Percentiles rank a stretch among this genome's conserved stretches.
Conservation (phyloP, 2,797 vertebrate genomes). For the Aselliscus stoliczkanus region DNA sequence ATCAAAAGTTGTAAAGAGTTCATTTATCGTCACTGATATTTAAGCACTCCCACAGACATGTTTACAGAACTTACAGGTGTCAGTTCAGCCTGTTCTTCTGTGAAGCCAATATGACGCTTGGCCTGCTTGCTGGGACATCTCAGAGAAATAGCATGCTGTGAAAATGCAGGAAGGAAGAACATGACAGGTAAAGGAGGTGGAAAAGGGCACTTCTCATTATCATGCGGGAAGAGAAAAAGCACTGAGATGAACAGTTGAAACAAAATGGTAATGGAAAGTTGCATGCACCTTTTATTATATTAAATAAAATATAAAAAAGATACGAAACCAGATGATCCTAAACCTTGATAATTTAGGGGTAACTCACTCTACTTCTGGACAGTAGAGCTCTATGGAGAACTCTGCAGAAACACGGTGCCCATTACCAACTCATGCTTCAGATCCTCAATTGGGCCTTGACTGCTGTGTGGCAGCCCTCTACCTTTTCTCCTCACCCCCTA, state of each 20-base stretch:
- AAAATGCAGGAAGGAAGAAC: conserved; percentile 74
- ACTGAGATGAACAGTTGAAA: conserved; percentile 53
- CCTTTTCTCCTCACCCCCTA: neutral
- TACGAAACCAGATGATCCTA: conserved; percentile 2
- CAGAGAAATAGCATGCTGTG: conserved; percentile 88
- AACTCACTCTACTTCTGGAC: neutral
- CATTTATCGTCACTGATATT: neutral
- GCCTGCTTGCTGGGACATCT: conserved; percentile 84
- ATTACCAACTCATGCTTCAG: neutral
- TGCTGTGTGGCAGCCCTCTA: neutral
- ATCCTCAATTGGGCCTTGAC: neutral
- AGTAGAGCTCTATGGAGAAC: neutral
- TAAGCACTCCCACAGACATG: neutral
- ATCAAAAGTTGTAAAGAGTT: conserved; percentile 16
- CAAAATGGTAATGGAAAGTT: conserved; percentile 55
- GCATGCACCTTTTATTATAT: conserved; percentile 26
- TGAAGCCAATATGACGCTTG: conserved; percentile 87
- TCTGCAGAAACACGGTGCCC: neutral
- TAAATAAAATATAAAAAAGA: conserved; percentile 44
- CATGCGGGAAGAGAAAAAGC: conserved; percentile 60
- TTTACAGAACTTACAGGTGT: conserved; percentile 87
- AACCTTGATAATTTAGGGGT: neutral
- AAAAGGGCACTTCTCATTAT: conserved; percentile 64
- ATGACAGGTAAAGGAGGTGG: conserved; percentile 58
- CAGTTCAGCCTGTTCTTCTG: conserved; percentile 85